A percentile compares a stretch with the other conserved stretches of the same genome.
phyloP scores from a whole-genome alignment of 2,113 vertebrate species.

The Ahaetulla prasina region DNA sequence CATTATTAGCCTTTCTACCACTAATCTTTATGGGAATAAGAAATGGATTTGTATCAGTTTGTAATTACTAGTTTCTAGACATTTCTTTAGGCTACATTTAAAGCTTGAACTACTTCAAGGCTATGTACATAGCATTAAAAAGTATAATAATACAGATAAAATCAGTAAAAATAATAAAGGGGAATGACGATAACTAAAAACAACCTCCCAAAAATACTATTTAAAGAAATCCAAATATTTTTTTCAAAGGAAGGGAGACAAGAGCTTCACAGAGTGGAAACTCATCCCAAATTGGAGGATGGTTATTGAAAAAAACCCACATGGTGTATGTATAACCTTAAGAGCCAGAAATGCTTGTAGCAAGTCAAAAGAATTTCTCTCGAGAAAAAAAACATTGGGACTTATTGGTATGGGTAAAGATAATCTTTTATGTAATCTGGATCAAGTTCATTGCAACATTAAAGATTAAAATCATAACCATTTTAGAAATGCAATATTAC shows the following conservation, averaged over 20 bases:
- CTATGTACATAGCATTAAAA: not conserved
- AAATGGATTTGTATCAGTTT: not conserved
- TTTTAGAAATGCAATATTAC: not conserved
- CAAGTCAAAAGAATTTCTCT: not conserved
- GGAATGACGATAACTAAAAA: not conserved
- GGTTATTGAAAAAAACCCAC: not conserved
- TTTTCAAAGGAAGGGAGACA: not conserved
- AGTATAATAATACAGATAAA: not conserved
- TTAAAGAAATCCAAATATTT: not conserved
- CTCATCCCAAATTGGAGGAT: not conserved
- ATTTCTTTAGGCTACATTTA: not conserved
- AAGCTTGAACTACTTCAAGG: not conserved
- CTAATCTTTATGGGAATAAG: not conserved
- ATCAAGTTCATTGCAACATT: not conserved
- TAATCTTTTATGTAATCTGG: not conserved
- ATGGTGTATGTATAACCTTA: not conserved
- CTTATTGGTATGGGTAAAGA: not conserved
- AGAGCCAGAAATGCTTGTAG: not conserved
- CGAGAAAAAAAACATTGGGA: not conserved
- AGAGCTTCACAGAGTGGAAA: not conserved
- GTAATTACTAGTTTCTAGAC: not conserved
- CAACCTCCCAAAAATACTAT: not conserved
- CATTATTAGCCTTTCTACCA: not conserved
- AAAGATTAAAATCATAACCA: not conserved
- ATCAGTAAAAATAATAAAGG: not conserved